Conservation (phyloP, 2,113 vertebrate species). For the Ctenomys sociabilis region DNA sequence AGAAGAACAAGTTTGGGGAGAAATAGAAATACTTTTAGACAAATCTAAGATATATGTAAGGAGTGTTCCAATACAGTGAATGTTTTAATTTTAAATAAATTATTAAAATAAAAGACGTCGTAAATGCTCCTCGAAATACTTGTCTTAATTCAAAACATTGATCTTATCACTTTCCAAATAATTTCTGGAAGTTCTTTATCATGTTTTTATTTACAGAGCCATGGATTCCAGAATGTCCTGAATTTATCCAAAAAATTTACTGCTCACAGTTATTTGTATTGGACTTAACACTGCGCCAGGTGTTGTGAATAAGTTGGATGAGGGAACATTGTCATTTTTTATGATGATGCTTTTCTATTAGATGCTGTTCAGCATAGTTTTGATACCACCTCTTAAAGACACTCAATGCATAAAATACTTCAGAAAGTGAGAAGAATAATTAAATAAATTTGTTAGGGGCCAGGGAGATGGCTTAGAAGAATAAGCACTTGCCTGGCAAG, state of each 20-base stretch:
- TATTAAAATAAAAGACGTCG: background rate
- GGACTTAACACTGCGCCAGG: background rate
- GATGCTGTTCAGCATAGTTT: background rate
- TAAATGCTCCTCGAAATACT: background rate
- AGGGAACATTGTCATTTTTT: background rate
- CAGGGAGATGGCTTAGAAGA: too few species aligned
- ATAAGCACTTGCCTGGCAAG: too few species aligned
- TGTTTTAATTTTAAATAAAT: background rate
- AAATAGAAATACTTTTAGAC: background rate
- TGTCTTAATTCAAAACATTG: background rate
- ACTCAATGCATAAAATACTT: background rate
- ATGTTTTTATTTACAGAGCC: background rate
- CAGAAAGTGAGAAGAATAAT: background rate
- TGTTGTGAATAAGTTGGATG: background rate
- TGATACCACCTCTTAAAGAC: background rate
- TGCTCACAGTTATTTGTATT: background rate
- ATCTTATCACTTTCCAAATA: background rate
- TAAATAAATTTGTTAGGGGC: background rate
- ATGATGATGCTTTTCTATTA: background rate
- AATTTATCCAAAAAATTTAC: background rate
- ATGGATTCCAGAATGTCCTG: background rate
- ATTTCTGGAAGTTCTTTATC: background rate
- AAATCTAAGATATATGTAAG: background rate
- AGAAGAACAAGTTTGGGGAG: background rate
- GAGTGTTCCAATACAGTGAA: background rate